These are phyloP conservation scores for Hypomecis punctinalis DNA, from an alignment of 2,888 invertebrate species.

Conservation along the genomic window DNA sequence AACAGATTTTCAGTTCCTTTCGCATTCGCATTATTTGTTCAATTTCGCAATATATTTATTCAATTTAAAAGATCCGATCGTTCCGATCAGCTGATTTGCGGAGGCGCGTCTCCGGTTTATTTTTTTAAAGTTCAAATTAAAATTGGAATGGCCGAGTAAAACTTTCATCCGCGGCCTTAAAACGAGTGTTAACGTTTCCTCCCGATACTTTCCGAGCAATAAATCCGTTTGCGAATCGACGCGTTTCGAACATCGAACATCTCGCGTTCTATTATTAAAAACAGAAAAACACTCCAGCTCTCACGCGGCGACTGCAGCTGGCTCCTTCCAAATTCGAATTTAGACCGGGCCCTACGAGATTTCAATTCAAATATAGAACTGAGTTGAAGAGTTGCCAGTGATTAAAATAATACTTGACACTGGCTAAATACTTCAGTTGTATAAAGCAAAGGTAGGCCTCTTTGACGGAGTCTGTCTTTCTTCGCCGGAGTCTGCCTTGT, in stretches of 20 bases:
- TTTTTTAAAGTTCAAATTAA: constrained; percentile 72
- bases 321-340: constrained; percentile 57
- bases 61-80: background rate
- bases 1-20: too few relatives aligned
- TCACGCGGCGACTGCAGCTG: constrained; percentile 52
- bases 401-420: constrained; percentile 56
- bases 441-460: constrained; percentile 4
- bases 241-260: constrained; percentile 66
- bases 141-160: constrained; percentile 73
- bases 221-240: constrained; percentile 79
- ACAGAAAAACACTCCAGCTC: constrained; percentile 68
- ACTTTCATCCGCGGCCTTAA: constrained; percentile 78
- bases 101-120: constrained; percentile 53
- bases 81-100: constrained; percentile 57
- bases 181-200: constrained; percentile 72
- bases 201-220: constrained; percentile 70
- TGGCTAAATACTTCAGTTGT: constrained; percentile 3
- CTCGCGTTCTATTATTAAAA: constrained; percentile 71
- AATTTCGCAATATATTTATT: constrained; percentile 28
- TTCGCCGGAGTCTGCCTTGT: background rate
- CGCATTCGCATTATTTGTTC: background rate
- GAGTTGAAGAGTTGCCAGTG: constrained; percentile 56
- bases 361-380: constrained; percentile 71
- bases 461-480: background rate
- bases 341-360: constrained; percentile 67